These are phyloP conservation scores for Andrena flavipes DNA, from an alignment of 2,888 invertebrate species.

Conservation along the genomic window DNA sequence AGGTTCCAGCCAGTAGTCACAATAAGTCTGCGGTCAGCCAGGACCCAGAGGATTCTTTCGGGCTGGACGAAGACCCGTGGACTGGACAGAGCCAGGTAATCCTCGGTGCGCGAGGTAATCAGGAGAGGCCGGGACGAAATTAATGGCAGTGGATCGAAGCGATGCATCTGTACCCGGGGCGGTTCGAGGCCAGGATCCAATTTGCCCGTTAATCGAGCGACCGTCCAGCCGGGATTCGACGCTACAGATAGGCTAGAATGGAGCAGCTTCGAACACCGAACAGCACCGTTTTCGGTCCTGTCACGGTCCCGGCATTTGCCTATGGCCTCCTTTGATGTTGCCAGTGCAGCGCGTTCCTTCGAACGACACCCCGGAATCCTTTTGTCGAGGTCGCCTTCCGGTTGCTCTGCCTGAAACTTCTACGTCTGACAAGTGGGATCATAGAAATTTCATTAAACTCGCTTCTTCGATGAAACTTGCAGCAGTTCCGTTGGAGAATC, in stretches of 20 bases:
- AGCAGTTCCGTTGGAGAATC: neutral
- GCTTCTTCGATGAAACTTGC: neutral
- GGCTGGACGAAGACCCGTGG: constrained; percentile 20
- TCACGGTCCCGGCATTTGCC: neutral
- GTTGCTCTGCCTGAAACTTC: neutral
- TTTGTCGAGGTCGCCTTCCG: constrained; percentile 16
- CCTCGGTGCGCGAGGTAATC: constrained; percentile 74
- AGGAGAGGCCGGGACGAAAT: constrained; percentile 74
- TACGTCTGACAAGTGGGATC: constrained; percentile 23
- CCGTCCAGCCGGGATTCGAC: constrained; percentile 63
- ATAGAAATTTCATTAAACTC: constrained; percentile 39
- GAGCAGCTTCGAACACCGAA: constrained; percentile 31
- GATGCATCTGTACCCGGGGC: constrained; percentile 77
- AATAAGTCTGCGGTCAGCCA: constrained; percentile 67
- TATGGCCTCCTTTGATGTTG: constrained; percentile 29
- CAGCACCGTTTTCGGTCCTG: constrained; percentile 36
- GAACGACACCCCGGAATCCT: constrained; percentile 38
- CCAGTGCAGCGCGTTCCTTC: constrained; percentile 3
- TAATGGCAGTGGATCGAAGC: constrained; percentile 76
- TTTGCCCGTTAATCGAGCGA: constrained; percentile 79
- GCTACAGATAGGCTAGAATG: constrained; percentile 57
- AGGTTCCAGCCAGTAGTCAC: constrained; percentile 58
- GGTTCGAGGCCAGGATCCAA: constrained; percentile 73
- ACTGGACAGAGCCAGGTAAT: constrained; percentile 67
- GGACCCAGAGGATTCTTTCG: constrained; percentile 63